Conservation (phyloP, 2,113 vertebrate species). For the Lampris incognitus region DNA sequence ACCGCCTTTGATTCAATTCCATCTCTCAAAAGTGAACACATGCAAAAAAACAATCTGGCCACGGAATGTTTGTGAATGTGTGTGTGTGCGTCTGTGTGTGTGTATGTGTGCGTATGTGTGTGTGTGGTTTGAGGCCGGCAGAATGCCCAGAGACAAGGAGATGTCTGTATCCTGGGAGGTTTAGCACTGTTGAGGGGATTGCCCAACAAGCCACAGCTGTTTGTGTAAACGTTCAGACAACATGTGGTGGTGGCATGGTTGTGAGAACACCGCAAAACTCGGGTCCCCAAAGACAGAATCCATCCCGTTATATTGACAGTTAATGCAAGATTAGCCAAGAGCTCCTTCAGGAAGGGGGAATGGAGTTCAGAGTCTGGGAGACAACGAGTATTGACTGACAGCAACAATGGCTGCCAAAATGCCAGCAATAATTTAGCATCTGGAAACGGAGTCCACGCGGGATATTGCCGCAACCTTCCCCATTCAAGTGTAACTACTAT, state of each 20-base stretch:
- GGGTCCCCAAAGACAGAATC: conserved; percentile 55
- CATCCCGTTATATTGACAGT: conserved; percentile 66
- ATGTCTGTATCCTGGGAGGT: not conserved
- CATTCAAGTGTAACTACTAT: conserved; percentile 35
- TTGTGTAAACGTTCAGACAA: not conserved
- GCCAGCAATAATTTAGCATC: conserved; percentile 70
- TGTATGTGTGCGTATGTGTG: not conserved
- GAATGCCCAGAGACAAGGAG: conserved; percentile 21
- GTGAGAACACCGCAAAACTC: conserved; percentile 39
- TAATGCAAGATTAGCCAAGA: conserved; percentile 62
- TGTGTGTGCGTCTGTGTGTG: conserved; percentile 16
- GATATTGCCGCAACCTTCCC: conserved; percentile 35
- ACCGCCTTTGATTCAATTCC: not conserved
- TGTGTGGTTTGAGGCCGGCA: conserved; percentile 11
- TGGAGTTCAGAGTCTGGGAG: conserved; percentile 27
- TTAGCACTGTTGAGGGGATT: conserved; percentile 46
- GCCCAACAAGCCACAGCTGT: not conserved
- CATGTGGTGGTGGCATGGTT: conserved; percentile 55
- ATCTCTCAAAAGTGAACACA: conserved; percentile 22
- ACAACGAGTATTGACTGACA: conserved; percentile 44
- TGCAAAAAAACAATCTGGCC: conserved; percentile 62
- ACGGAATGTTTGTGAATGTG: conserved; percentile 18
- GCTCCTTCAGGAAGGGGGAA: conserved; percentile 22
- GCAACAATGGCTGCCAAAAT: conserved; percentile 63
- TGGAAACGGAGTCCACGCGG: conserved; percentile 53